These are phyloP conservation scores for Hippoglossus hippoglossus DNA, from an alignment of 2,797 vertebrate species.

Conservation along the genomic window DNA sequence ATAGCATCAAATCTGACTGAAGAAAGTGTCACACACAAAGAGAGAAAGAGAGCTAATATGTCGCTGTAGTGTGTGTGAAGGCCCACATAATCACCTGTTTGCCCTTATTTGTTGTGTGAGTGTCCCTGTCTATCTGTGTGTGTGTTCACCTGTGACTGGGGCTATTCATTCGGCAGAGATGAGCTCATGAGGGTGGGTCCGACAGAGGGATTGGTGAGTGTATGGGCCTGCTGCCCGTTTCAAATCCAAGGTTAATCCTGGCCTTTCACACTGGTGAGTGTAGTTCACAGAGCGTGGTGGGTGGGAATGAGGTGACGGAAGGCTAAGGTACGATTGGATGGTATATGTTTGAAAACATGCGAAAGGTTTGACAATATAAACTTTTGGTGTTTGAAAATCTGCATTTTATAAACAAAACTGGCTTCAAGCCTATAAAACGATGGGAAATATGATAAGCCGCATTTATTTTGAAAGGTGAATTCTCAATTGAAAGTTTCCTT, in stretches of 20 bases:
- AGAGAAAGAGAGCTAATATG: slow-evolving; percentile 43
- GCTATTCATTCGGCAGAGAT: slow-evolving; percentile 65
- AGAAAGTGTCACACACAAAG: slow-evolving; percentile 49
- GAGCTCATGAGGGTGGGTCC: slow-evolving; percentile 76
- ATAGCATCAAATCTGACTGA: slow-evolving; percentile 57
- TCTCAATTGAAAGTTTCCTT: too few relatives aligned
- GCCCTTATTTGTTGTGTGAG: slow-evolving; percentile 47
- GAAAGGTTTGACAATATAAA: background rate
- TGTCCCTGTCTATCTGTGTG: slow-evolving; percentile 29
- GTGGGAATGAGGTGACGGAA: slow-evolving; percentile 39
- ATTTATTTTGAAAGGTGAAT: background rate
- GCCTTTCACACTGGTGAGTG: slow-evolving; percentile 63
- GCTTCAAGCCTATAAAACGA: background rate
- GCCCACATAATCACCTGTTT: slow-evolving; percentile 32
- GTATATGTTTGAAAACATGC: slow-evolving; percentile 20
- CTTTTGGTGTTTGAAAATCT: background rate
- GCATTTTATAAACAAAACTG: background rate
- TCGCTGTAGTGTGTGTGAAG: slow-evolving; percentile 33
- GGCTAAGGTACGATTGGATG: slow-evolving; percentile 3
- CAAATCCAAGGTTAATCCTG: slow-evolving; percentile 79
- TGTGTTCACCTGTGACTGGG: slow-evolving; percentile 72
- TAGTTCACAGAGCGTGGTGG: slow-evolving; percentile 56
- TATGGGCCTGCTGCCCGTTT: slow-evolving; percentile 48
- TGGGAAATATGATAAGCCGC: too few relatives aligned
- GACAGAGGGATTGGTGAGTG: slow-evolving; percentile 57